phyloP scores from a whole-genome alignment of 2,888 invertebrate species.

The Pyrrhia umbra region DNA sequence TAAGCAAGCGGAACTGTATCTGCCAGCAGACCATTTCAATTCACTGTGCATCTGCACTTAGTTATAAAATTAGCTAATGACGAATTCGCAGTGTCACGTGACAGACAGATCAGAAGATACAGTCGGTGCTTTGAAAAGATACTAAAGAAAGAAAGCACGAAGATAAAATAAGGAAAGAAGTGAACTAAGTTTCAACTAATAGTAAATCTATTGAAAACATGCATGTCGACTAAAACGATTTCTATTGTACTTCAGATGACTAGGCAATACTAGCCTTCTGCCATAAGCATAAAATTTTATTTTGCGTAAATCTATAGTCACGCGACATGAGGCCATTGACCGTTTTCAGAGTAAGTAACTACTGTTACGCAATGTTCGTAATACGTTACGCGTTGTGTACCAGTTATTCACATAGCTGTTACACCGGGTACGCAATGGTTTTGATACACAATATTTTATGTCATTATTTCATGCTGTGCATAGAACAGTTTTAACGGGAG shows the following conservation, averaged over 20 bases:
- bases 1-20: conserved; percentile 11
- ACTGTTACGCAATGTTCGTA: conserved; percentile 20
- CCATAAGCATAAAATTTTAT: background rate
- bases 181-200: too few relatives aligned
- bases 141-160: too few relatives aligned
- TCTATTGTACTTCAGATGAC: too few relatives aligned
- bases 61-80: conserved; percentile 45
- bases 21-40: conserved; percentile 17
- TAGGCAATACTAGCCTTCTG: too few relatives aligned
- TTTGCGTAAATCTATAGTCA: conserved; percentile 36
- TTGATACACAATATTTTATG: background rate
- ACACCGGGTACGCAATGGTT: conserved; percentile 9
- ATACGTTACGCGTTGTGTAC: conserved; percentile 29
- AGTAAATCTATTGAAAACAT: too few relatives aligned
- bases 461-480: background rate
- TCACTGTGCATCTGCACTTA: conserved; percentile 12
- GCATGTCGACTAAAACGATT: too few relatives aligned
- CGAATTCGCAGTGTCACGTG: background rate
- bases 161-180: too few relatives aligned
- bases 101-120: conserved; percentile 14
- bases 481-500: background rate
- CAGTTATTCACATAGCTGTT: conserved; percentile 10
- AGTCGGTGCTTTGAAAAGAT: too few relatives aligned
- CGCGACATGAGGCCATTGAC: conserved; percentile 42
- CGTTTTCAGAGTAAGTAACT: conserved; percentile 36